A percentile compares a stretch with the other conserved stretches of the same genome.
Conservation (phyloP, 2,113 vertebrate genomes). For the Odobenus rosmarus region DNA sequence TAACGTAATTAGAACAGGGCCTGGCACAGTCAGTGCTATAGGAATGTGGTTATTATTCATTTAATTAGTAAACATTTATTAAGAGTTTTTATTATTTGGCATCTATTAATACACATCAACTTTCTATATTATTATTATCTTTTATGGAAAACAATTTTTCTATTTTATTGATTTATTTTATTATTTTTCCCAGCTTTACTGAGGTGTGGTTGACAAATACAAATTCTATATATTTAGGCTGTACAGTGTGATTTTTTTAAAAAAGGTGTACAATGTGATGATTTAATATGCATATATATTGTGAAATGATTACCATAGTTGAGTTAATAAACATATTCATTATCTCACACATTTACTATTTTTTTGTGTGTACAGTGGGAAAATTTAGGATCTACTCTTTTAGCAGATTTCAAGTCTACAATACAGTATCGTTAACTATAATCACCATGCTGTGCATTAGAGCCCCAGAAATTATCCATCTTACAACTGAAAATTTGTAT, state of each 20-base stretch:
- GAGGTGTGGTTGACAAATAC: neutral
- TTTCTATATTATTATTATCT: constrained; percentile 14
- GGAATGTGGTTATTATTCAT: constrained; percentile 1
- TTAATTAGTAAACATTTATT: constrained; percentile 17
- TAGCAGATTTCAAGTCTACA: neutral
- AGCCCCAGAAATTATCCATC: neutral
- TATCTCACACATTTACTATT: neutral
- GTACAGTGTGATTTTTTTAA: neutral
- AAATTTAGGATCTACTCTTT: neutral
- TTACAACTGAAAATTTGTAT: neutral
- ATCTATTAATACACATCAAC: neutral
- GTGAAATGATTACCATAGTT: neutral
- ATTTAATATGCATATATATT: neutral
- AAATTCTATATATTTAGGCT: neutral
- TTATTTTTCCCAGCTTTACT: neutral
- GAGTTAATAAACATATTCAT: neutral
- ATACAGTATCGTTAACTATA: neutral
- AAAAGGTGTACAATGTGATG: neutral
- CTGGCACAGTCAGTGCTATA: neutral
- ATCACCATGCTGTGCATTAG: neutral
- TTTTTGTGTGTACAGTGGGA: neutral
- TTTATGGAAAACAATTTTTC: neutral
- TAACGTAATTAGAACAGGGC: neutral
- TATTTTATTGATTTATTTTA: neutral
- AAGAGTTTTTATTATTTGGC: neutral